Percentiles rank a stretch among this genome's conserved stretches.
Conservation (phyloP, 2,797 vertebrate genomes). For the Microctenopoma steveboyesi region DNA sequence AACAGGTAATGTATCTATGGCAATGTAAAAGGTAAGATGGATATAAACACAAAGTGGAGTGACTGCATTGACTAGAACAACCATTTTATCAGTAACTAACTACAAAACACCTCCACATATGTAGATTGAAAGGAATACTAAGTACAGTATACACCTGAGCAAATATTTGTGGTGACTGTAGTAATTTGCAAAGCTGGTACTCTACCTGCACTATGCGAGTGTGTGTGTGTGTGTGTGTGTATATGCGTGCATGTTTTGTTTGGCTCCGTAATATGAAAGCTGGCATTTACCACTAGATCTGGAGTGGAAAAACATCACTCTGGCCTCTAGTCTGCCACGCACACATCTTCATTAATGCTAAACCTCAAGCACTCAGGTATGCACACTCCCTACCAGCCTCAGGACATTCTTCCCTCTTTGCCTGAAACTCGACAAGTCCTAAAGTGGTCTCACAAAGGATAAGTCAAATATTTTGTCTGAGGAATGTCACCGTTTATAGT, state of each 20-base stretch:
- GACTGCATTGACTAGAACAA: not conserved
- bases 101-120: not conserved
- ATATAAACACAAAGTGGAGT: too few relatives aligned
- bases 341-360: conserved; percentile 70
- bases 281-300: conserved; percentile 60
- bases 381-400: conserved; percentile 48
- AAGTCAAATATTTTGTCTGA: not conserved
- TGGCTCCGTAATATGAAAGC: conserved; percentile 62
- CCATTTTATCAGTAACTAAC: conserved; percentile 3
- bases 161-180: conserved; percentile 68
- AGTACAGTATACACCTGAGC: conserved; percentile 53
- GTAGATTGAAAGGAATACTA: conserved; percentile 45
- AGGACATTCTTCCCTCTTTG: not conserved
- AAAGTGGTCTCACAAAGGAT: not conserved
- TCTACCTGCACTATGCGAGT: conserved; percentile 58
- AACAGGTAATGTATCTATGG: not conserved
- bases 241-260: conserved; percentile 52
- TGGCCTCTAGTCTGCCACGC: conserved; percentile 60
- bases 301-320: conserved; percentile 66
- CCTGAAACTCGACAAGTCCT: not conserved
- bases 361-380: conserved; percentile 57
- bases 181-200: conserved; percentile 73
- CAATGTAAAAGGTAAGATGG: too few relatives aligned
- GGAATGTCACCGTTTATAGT: not conserved
- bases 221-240: conserved; percentile 30